A percentile compares a stretch with the other conserved stretches of the same genome.
Conservation (phyloP, 1,140 invertebrate species). For the Eufriesea mexicana region DNA sequence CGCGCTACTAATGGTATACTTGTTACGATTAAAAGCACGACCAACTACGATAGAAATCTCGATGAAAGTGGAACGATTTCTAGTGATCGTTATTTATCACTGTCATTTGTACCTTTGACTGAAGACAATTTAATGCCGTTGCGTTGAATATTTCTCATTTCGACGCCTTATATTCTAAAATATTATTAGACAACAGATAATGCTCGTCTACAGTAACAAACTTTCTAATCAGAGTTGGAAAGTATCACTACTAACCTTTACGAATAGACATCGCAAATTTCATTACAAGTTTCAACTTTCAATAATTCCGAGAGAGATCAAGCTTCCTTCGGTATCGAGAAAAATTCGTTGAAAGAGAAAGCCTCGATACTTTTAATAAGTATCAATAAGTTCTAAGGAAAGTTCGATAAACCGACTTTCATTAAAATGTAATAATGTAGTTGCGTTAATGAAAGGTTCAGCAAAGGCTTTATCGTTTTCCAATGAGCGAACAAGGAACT, state of each 20-base stretch:
- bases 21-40: background rate
- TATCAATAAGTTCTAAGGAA: background rate
- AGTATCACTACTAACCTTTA: background rate
- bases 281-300: conserved; percentile 4
- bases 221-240: background rate
- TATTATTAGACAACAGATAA: no score
- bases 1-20: conserved; percentile 10
- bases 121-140: background rate
- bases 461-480: background rate
- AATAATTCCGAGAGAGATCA: background rate
- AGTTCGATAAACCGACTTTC: background rate
- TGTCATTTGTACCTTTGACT: background rate
- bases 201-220: no score
- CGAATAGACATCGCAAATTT: background rate
- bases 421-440: background rate
- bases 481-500: background rate
- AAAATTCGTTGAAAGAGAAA: background rate
- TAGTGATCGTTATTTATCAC: background rate
- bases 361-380: background rate
- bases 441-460: background rate
- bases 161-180: background rate
- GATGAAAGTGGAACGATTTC: background rate
- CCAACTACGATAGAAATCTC: conserved; percentile 1
- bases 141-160: background rate
- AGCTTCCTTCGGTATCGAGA: background rate